Evolutionary conservation across 2,797 vertebrate species (phyloP).

Genomic region (Cyclopterus lumpus): DNA sequence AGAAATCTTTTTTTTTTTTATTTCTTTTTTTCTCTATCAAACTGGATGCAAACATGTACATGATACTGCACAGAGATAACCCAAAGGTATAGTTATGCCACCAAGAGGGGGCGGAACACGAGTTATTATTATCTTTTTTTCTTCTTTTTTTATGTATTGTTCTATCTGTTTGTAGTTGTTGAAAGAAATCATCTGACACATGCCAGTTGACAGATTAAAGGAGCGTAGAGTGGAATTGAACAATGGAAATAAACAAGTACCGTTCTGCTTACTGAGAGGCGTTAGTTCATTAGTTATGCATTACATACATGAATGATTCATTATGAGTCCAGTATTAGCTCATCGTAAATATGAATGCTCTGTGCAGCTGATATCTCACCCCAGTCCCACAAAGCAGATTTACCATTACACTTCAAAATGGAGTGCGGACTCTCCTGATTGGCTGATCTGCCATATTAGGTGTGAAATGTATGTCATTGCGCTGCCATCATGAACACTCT

Average conservation of each 20-base stretch:
- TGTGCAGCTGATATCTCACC: slow-evolving; percentile 15
- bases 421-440: not conserved
- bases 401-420: not conserved
- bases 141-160: not conserved
- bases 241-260: not conserved
- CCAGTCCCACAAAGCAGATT: not conserved
- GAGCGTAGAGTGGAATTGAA: not conserved
- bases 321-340: not conserved
- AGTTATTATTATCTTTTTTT: not conserved
- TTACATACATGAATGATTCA: not conserved
- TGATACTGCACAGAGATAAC: not conserved
- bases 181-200: not conserved
- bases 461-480: slow-evolving; percentile 16
- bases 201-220: not conserved
- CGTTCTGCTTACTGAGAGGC: not conserved
- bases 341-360: not conserved
- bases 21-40: not conserved
- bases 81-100: too few relatives aligned
- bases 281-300: not conserved
- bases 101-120: not conserved
- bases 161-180: not conserved
- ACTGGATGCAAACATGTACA: not conserved
- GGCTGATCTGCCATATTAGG: not conserved
- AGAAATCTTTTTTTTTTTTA: not conserved
- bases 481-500: not conserved